Conservation (phyloP, 2,888 invertebrate species). For the Xanthostigma xanthostigma region DNA sequence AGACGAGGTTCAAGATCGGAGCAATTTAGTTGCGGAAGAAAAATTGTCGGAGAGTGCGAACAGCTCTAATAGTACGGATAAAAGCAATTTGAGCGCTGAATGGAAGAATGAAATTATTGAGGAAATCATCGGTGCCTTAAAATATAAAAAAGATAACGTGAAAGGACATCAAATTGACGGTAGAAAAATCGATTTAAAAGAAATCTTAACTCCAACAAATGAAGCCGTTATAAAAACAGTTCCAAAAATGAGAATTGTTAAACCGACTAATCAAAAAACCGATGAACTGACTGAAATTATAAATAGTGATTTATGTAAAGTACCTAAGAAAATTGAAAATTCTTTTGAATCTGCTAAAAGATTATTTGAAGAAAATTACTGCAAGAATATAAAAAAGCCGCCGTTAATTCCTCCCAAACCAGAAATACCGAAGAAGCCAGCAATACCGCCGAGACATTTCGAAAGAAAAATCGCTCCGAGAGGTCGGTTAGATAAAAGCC, state of each 20-base stretch:
- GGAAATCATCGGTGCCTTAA: conserved; percentile 16
- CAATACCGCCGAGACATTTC: conserved; percentile 23
- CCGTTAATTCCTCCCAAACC: conserved; percentile 23
- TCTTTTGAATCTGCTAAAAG: no score
- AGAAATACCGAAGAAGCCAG: conserved; percentile 19
- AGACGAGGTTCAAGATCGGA: conserved; percentile 25
- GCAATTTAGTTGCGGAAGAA: conserved; percentile 24
- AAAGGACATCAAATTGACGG: no score
- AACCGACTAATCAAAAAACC: not conserved
- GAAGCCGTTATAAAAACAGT: no score
- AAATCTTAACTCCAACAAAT: no score
- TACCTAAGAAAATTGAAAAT: no score
- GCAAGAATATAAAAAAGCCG: conserved; percentile 4
- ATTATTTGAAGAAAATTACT: no score
- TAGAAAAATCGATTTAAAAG: no score
- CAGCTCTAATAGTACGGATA: no score
- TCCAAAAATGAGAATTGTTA: conserved; percentile 1
- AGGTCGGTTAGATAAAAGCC: conserved; percentile 60
- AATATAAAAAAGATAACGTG: no score
- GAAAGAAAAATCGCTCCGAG: conserved; percentile 21
- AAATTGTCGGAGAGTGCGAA: not conserved
- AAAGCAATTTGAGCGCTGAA: conserved; percentile 11
- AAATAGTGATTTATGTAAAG: conserved; percentile 7
- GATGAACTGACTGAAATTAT: conserved; percentile 15
- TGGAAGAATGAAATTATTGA: conserved; percentile 21